Conservation (phyloP, 2,888 invertebrate genomes). For the Apotomis betuletana region DNA sequence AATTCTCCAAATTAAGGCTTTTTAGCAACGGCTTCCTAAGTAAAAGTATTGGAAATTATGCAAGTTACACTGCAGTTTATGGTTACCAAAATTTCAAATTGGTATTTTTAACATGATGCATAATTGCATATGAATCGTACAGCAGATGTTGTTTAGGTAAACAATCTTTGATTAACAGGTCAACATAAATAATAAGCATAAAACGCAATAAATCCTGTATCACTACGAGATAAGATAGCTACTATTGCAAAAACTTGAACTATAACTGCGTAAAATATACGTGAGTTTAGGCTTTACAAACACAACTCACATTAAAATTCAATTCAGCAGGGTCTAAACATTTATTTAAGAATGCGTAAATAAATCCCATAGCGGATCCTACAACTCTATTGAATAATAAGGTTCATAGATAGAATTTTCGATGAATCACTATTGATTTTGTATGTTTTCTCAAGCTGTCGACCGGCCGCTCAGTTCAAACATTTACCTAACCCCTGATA, state of each 20-base stretch:
- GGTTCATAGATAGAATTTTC: slow-evolving; percentile 31
- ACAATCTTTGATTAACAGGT: neutral
- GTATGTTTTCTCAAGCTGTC: slow-evolving; percentile 59
- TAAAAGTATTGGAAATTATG: slow-evolving; percentile 10
- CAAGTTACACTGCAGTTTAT: slow-evolving; percentile 2
- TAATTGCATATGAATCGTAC: neutral
- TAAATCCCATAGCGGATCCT: neutral
- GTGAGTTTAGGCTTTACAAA: neutral
- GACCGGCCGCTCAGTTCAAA: slow-evolving; percentile 59
- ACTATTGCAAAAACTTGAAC: neutral
- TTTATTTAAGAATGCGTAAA: neutral
- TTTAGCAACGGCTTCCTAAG: slow-evolving; percentile 16
- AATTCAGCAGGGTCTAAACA: neutral
- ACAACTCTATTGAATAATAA: slow-evolving; percentile 8
- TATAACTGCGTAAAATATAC: neutral
- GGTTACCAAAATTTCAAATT: neutral
- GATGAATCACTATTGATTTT: slow-evolving; percentile 60
- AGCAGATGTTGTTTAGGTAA: neutral
- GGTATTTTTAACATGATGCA: neutral
- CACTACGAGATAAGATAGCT: neutral
- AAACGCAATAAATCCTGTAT: neutral
- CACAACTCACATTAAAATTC: neutral
- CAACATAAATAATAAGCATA: neutral
- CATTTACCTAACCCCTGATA: slow-evolving; percentile 62
- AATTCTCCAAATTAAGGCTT: slow-evolving; percentile 2